Evolutionary conservation across 2,113 vertebrate species (phyloP), one percentile per base, ranked within the genome.

Genomic region (Oenanthe melanoleuca): DNA sequence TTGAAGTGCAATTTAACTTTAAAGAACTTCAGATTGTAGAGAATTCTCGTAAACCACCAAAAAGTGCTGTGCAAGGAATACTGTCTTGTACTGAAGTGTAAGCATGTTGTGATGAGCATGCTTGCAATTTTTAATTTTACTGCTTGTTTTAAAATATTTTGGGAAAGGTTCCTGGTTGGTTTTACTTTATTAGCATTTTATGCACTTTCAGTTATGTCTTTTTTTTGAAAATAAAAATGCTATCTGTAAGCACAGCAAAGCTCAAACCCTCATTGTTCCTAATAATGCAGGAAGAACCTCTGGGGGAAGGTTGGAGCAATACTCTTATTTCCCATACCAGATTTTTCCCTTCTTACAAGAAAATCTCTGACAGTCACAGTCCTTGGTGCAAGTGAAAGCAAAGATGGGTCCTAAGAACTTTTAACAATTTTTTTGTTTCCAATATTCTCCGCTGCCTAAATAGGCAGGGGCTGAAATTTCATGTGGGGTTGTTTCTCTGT

Each of bases 1-100:
- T 97, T 95, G 97, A 98, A 98, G 95, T 97, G 95, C 97, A 98
- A 97, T 98, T 98, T 97, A 96, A 98, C 88, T 97, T 97, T 92
- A 97, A 97, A 96, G 97, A 98, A 98, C 96, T 98, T 98, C 86
- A 97, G 75, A 90, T 96, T 95, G 79, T 91, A 88, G 94, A 96
- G 92, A 96, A 96, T 96, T 95, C 96, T 96, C 22, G 15, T 97
- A 97, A 98, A 96, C 86, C 85, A 96, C 91, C 80, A 34, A 94
- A 96, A 98, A 96, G 28, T 96, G 97, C 97, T 96, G 89, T 66
- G 92, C 86, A 93, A 60, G 96, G 93, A 92, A 42, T 95, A 40
- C 73, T 95, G 80, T 50, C 93, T 92, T 85, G 65, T 81, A 25
- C 83, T 89, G 88, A 96, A 96, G 84, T 70, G 34, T 82, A 93